Evolutionary conservation across 2,888 invertebrate species (phyloP).

Genomic region (Electrophaes corylata): DNA sequence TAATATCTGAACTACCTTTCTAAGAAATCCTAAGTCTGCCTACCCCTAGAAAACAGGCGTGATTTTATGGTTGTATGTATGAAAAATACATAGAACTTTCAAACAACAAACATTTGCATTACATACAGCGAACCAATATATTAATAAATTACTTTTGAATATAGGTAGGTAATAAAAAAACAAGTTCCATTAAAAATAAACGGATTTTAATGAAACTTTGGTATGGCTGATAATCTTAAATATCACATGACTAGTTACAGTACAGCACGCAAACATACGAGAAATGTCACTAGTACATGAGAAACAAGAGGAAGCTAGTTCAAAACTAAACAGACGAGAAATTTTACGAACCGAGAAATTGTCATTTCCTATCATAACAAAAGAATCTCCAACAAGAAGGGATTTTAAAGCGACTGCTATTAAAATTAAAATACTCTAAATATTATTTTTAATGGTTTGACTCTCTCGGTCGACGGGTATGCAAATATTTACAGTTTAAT

Average conservation of each 20-base stretch:
- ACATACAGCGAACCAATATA: too few species aligned
- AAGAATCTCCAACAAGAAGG: slow-evolving; percentile 50
- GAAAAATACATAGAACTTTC: too few species aligned
- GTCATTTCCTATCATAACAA: slow-evolving; percentile 62
- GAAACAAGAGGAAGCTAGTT: neutral
- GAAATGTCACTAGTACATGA: too few species aligned
- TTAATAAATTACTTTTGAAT: too few species aligned
- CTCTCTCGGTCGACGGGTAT: slow-evolving; percentile 41
- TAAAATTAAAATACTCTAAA: slow-evolving; percentile 58
- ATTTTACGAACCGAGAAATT: slow-evolving; percentile 31
- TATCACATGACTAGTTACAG: neutral
- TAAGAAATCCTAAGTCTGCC: too few species aligned
- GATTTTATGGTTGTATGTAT: too few species aligned
- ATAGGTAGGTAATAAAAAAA: too few species aligned
- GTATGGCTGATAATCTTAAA: neutral
- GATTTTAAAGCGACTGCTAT: slow-evolving; percentile 49
- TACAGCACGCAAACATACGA: too few species aligned
- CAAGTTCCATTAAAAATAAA: too few species aligned
- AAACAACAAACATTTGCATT: too few species aligned
- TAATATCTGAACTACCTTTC: too few species aligned
- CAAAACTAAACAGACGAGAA: neutral
- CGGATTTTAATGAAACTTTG: neutral
- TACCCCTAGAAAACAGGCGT: too few species aligned
- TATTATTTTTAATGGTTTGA: slow-evolving; percentile 50
- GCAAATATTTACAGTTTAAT: slow-evolving; percentile 38